Evolutionary conservation across 1,140 invertebrate genomes (phyloP).

Genomic region (Streblospio benedicti): DNA sequence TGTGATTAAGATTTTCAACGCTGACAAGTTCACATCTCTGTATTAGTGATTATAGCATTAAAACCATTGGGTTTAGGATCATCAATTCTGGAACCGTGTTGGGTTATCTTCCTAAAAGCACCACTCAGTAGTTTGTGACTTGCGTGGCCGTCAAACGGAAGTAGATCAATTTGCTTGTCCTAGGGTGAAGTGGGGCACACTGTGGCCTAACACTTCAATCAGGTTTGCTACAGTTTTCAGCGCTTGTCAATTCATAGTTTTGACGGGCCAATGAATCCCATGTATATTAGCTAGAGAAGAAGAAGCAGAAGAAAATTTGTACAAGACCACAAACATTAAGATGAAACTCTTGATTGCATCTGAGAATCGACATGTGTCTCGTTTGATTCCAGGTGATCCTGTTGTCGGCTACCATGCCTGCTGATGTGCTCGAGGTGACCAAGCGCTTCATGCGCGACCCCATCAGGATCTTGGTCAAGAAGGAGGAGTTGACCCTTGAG

Average conservation of each 20-base stretch:
- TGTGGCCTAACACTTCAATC: not conserved
- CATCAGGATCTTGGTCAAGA: conserved; percentile 22
- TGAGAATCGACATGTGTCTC: too few species aligned
- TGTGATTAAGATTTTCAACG: too few species aligned
- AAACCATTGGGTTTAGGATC: not conserved
- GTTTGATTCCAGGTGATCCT: conserved; percentile 14
- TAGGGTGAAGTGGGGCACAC: not conserved
- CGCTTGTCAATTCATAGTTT: too few species aligned
- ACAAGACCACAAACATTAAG: too few species aligned
- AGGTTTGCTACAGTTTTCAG: not conserved
- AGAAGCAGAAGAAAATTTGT: too few species aligned
- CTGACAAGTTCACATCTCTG: not conserved
- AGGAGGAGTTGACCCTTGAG: conserved; percentile 78
- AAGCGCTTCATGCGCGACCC: conserved; percentile 22
- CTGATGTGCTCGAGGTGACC: conserved; percentile 22
- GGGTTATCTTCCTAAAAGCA: conserved; percentile 3
- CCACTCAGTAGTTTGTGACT: not conserved
- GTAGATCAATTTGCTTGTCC: not conserved
- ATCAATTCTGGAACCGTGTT: not conserved
- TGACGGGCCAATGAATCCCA: too few species aligned
- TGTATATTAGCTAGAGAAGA: too few species aligned
- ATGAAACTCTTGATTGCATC: too few species aligned
- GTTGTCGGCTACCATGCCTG: conserved; percentile 22
- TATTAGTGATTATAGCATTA: not conserved
- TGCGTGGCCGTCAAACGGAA: conserved; percentile 1